These are phyloP conservation scores for Oxycera nigricornis DNA, from an alignment of 2,888 invertebrate genomes.

Conservation along the genomic window DNA sequence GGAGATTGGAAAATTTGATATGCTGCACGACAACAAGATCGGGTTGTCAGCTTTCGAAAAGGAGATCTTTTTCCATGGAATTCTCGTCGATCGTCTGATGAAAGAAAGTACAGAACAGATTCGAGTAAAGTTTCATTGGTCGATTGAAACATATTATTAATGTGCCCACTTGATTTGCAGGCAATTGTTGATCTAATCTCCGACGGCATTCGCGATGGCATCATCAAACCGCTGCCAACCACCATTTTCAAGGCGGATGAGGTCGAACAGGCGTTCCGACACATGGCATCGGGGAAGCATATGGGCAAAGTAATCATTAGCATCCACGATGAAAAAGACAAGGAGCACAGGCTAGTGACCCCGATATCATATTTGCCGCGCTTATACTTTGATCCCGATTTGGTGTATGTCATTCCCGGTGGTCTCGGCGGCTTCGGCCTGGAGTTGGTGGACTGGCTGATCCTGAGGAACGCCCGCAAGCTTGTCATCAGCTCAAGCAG, in stretches of 20 bases:
- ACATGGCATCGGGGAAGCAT: constrained; percentile 75
- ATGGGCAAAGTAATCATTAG: constrained; percentile 74
- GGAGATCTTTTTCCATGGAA: constrained; percentile 78
- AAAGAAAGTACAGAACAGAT: constrained; percentile 62
- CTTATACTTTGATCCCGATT: constrained; percentile 55
- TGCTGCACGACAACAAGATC: constrained; percentile 70
- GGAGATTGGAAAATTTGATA: constrained; percentile 87
- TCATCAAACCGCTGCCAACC: constrained; percentile 72
- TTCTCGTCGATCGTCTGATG: constrained; percentile 77
- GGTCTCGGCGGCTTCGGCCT: constrained; percentile 93
- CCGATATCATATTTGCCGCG: constrained; percentile 55
- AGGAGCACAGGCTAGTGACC: constrained; percentile 50
- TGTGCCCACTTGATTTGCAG: constrained; percentile 51
- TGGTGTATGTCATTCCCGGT: constrained; percentile 71
- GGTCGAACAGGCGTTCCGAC: constrained; percentile 75
- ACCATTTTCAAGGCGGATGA: constrained; percentile 71
- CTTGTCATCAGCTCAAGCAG: constrained; percentile 81
- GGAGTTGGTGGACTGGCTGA: constrained; percentile 86
- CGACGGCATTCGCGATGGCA: constrained; percentile 71
- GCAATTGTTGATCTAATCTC: constrained; percentile 65
- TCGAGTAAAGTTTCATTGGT: constrained; percentile 48
- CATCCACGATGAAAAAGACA: constrained; percentile 52
- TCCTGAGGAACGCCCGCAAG: constrained; percentile 80
- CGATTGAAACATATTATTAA: neutral
- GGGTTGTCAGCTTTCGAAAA: constrained; percentile 74